phyloP scores from a whole-genome alignment of 2,797 vertebrate genomes.

The Amniataba percoides region DNA sequence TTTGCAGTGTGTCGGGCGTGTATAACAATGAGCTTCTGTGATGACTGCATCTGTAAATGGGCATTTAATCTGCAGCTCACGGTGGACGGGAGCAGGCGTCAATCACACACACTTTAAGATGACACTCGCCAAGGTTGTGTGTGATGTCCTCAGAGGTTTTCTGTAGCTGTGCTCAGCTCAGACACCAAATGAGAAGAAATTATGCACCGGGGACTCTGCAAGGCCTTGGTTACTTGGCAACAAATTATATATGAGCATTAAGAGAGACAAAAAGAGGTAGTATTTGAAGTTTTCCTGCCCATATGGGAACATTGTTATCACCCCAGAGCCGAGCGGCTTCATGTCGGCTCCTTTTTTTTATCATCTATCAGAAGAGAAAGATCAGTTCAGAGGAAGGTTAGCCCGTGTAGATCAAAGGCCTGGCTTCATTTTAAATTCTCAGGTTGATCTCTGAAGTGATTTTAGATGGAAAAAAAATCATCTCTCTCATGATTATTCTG shows the following conservation, averaged over 20 bases:
- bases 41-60: conserved; percentile 1
- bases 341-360: conserved; percentile 19
- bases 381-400: conserved; percentile 6
- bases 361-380: conserved; percentile 5
- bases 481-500: neutral
- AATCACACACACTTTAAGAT: neutral
- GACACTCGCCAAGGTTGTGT: neutral
- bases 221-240: conserved; percentile 52
- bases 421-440: conserved; percentile 34
- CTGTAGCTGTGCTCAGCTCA: conserved; percentile 19
- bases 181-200: conserved; percentile 45
- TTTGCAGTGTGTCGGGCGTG: neutral
- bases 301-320: conserved; percentile 40
- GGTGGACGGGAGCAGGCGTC: neutral
- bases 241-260: conserved; percentile 25
- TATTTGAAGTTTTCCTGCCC: conserved; percentile 41
- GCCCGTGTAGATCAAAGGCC: conserved; percentile 3
- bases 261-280: neutral
- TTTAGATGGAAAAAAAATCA: neutral
- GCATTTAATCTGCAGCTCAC: conserved; percentile 2
- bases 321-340: conserved; percentile 25
- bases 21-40: neutral
- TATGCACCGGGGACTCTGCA: conserved; percentile 33
- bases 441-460: conserved; percentile 38
- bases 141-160: conserved; percentile 11